Conservation (phyloP, 2,888 invertebrate species). For the Allacma fusca region DNA sequence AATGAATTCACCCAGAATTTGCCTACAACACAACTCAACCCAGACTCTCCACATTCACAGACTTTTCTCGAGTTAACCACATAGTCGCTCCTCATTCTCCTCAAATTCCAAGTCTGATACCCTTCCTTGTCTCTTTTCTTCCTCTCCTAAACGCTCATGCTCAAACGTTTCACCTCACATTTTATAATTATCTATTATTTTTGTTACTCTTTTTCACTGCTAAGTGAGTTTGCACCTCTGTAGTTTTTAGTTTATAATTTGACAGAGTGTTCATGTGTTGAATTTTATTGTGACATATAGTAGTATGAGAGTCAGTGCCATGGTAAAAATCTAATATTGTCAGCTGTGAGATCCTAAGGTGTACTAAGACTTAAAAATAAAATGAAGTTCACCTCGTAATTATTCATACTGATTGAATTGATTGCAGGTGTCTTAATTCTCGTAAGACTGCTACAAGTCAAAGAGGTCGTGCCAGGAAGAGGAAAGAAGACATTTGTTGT, state of each 20-base stretch:
- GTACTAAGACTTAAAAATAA: no score
- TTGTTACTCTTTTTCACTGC: not conserved
- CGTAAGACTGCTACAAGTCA: not conserved
- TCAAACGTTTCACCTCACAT: not conserved
- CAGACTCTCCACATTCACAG: slow-evolving; percentile 37
- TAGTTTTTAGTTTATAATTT: no score
- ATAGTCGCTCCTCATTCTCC: slow-evolving; percentile 40
- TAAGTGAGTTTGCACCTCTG: no score
- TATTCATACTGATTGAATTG: slow-evolving; percentile 7
- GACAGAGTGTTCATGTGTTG: no score
- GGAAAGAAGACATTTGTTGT: not conserved
- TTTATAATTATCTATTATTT: not conserved
- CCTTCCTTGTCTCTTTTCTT: slow-evolving; percentile 29
- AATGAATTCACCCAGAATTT: slow-evolving; percentile 60
- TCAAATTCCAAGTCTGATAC: slow-evolving; percentile 31
- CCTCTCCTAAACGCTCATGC: slow-evolving; percentile 21
- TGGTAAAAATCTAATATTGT: no score
- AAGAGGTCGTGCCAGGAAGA: slow-evolving; percentile 10
- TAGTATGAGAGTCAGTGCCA: no score
- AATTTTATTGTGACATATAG: no score
- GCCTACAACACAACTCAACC: slow-evolving; percentile 40
- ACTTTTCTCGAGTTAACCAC: slow-evolving; percentile 31
- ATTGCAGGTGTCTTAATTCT: not conserved
- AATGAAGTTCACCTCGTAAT: no score
- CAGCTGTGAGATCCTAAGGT: no score